These are phyloP conservation scores for Nephrotoma flavescens DNA, from an alignment of 2,888 invertebrate species.

Conservation along the genomic window DNA sequence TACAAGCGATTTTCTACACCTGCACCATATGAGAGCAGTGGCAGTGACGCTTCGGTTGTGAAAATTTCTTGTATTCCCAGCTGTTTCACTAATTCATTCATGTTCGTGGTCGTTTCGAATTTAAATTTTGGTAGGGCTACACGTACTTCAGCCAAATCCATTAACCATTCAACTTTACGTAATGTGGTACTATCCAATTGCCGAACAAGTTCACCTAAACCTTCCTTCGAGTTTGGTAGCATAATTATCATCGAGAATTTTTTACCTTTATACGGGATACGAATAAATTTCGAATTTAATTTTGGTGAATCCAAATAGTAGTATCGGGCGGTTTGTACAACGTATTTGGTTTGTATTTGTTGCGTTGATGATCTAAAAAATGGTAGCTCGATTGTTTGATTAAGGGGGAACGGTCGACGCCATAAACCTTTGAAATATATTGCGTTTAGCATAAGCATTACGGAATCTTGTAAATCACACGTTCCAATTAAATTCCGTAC, in stretches of 20 bases:
- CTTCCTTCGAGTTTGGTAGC: slow-evolving; percentile 49
- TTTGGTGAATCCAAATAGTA: slow-evolving; percentile 45
- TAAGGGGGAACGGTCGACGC: slow-evolving; percentile 50
- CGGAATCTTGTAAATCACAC: slow-evolving; percentile 42
- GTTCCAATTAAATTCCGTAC: slow-evolving; percentile 50
- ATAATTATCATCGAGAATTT: slow-evolving; percentile 61
- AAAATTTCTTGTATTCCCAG: slow-evolving; percentile 61
- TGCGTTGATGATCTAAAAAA: slow-evolving; percentile 43
- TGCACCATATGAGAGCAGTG: slow-evolving; percentile 48
- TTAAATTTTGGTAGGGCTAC: slow-evolving; percentile 59
- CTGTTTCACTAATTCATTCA: slow-evolving; percentile 35
- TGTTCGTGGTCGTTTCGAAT: slow-evolving; percentile 50
- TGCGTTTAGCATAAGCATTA: slow-evolving; percentile 57
- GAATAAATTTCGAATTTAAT: slow-evolving; percentile 53
- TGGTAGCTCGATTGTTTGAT: slow-evolving; percentile 38
- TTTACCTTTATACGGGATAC: slow-evolving; percentile 60
- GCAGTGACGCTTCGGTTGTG: slow-evolving; percentile 50
- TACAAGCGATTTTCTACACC: slow-evolving; percentile 35
- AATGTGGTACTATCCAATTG: slow-evolving; percentile 41
- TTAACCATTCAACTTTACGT: slow-evolving; percentile 39
- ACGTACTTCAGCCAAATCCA: slow-evolving; percentile 43
- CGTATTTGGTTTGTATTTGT: slow-evolving; percentile 41
- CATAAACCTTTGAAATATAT: slow-evolving; percentile 72
- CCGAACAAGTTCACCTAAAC: slow-evolving; percentile 42
- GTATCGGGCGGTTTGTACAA: slow-evolving; percentile 53